Conservation (phyloP, 92 coral and sea anemone species). For the Zoanthus sansibaricus region DNA sequence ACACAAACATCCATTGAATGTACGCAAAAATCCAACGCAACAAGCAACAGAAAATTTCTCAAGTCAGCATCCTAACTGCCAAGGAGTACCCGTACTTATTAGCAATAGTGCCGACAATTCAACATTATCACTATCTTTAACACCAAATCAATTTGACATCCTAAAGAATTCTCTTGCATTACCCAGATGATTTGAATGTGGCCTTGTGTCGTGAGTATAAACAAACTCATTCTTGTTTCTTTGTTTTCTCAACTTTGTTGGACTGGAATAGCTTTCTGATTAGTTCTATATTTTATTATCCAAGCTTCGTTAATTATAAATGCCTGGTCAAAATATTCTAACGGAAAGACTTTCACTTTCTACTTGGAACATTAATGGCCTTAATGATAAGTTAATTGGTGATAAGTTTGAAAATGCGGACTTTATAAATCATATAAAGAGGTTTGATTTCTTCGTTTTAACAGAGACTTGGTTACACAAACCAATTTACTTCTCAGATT, state of each 20-base stretch:
- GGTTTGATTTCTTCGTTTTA: background rate
- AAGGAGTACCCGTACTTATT: background rate
- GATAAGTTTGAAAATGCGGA: slow-evolving; percentile 34
- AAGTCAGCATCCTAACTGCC: background rate
- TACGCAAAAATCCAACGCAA: background rate
- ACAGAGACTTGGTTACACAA: slow-evolving; percentile 39
- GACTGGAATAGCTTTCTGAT: background rate
- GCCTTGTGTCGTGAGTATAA: slow-evolving; percentile 4
- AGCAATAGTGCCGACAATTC: background rate
- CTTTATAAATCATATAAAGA: slow-evolving; percentile 11
- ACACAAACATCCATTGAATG: background rate
- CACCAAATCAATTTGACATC: background rate
- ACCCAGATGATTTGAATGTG: background rate
- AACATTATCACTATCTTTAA: slow-evolving; percentile 11
- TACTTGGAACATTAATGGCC: slow-evolving; percentile 12
- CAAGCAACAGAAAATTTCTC: background rate
- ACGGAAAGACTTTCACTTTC: slow-evolving; percentile 20
- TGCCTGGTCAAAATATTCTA: background rate
- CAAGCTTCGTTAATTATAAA: background rate
- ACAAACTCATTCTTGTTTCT: background rate
- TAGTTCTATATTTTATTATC: background rate
- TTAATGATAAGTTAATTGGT: background rate
- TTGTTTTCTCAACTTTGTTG: slow-evolving; percentile 21
- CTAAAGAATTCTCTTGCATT: slow-evolving; percentile 16
- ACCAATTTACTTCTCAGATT: slow-evolving; percentile 9